Percentiles rank a stretch among this genome's conserved stretches.
phyloP scores from a whole-genome alignment of 1,140 invertebrate genomes.

The Dendrolimus punctatus region DNA sequence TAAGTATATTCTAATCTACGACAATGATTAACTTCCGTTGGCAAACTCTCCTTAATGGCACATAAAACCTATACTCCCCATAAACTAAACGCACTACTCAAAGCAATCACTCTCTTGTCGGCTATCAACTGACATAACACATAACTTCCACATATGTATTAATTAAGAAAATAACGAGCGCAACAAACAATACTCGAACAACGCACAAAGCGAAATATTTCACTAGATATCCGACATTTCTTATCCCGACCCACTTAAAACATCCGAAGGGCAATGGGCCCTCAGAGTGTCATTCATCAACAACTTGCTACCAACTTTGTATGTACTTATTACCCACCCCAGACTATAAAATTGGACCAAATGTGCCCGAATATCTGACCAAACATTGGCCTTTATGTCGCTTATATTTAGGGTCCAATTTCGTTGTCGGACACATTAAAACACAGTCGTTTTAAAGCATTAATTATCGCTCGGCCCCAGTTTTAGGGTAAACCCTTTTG shows the following conservation, averaged over 20 bases:
- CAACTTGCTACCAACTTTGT: constrained; percentile 61
- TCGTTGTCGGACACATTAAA: constrained; percentile 17
- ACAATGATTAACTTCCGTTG: too few species aligned
- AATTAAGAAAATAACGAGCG: constrained; percentile 39
- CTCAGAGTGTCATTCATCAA: constrained; percentile 70
- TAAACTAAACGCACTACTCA: not conserved
- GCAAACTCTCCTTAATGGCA: too few species aligned
- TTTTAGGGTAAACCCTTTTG: constrained; percentile 65
- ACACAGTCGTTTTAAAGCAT: constrained; percentile 60
- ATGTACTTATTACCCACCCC: constrained; percentile 47
- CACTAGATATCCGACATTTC: constrained; percentile 66
- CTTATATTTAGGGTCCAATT: constrained; percentile 15
- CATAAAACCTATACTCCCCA: too few species aligned
- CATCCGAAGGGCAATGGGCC: constrained; percentile 69
- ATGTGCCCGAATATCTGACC: constrained; percentile 23
- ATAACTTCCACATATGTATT: constrained; percentile 50
- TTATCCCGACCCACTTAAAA: constrained; percentile 69
- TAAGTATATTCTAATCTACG: too few species aligned
- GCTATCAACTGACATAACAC: constrained; percentile 25
- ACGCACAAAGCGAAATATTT: constrained; percentile 53
- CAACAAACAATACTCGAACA: constrained; percentile 32
- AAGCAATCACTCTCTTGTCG: constrained; percentile 17
- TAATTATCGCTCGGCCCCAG: constrained; percentile 60
- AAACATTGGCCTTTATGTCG: constrained; percentile 25
- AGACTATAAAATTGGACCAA: constrained; percentile 67